Evolutionary conservation across 2,797 vertebrate species (phyloP), one percentile per base, ranked within the genome.

Genomic region (Hylomyscus alleni): DNA sequence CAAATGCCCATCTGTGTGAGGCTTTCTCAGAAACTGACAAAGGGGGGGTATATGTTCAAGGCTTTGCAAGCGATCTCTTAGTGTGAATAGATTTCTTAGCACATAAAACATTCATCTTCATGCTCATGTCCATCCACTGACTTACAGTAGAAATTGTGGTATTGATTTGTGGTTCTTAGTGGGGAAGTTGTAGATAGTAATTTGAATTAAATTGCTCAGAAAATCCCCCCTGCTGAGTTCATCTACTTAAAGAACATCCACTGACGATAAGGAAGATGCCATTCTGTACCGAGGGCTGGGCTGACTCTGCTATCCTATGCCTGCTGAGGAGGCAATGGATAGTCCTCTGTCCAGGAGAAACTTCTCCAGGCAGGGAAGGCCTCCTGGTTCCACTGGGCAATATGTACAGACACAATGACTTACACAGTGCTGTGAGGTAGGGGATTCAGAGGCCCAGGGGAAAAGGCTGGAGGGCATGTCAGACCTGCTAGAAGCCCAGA

Each of bases 161-260:
- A 94, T 97, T 95, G 97, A 96, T 95, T 69, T 95, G 91, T 95
- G 83, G 93, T 82, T 81, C 20, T 89, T 69, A 54, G 69, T 13
- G 78, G 19, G 22, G 29, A 34, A 95, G 77, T 85, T 96, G 60
- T 82, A 81, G 87, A 93, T 77, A 94, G 58, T 89, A 95, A 94
- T 97, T 96, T 73, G 89, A 97, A 91, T 94, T 47, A 95, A 93
- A 97, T 95, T 96, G 62, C 54, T 97, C 47, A 87, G 94, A 97
- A 97, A 96, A 95, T 93, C n/a, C 92, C 40, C 76, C 90, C 52
- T 83, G 40, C 22, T 75, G 29, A 92, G 52, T 56, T 44, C 13
- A 22, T 94, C 65, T 93, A 22, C 69, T 88, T 81, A 77, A 91
- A 95, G 56, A 89, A 77, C 24, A 72, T 72, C 69, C 62, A 56